These are phyloP conservation scores for Echeneis naucrates DNA, from an alignment of 2,797 vertebrate genomes.

Conservation along the genomic window DNA sequence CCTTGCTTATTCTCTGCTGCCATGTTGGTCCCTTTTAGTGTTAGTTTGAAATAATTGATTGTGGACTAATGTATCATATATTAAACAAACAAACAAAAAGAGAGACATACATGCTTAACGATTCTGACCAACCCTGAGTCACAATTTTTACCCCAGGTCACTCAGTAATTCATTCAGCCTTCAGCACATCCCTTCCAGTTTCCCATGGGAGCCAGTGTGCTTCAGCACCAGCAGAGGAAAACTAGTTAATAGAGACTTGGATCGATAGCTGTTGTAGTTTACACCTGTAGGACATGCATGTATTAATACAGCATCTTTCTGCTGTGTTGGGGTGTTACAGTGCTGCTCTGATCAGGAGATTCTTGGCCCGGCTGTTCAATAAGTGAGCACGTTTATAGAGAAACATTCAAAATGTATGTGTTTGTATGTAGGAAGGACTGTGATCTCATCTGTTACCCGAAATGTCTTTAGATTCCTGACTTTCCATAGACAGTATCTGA, in stretches of 20 bases:
- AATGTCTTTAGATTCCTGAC: slow-evolving; percentile 2
- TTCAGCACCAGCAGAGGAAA: slow-evolving; percentile 22
- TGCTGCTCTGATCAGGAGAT: background rate
- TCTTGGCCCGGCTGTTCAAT: background rate
- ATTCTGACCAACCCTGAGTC: background rate
- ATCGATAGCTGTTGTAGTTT: slow-evolving; percentile 30
- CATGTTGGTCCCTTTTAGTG: slow-evolving; percentile 1
- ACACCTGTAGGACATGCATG: background rate
- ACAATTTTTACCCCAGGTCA: background rate
- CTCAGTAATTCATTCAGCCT: slow-evolving; percentile 50
- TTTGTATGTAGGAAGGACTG: background rate
- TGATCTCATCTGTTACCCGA: background rate
- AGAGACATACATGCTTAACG: background rate
- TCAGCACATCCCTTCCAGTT: slow-evolving; percentile 3
- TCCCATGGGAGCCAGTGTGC: background rate
- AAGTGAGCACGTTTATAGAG: background rate
- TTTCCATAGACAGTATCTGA: slow-evolving; percentile 2
- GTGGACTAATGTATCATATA: background rate
- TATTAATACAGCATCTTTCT: background rate
- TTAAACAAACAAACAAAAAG: background rate
- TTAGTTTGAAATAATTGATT: background rate
- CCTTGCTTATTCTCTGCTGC: background rate
- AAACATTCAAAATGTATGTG: background rate
- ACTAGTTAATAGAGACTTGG: slow-evolving; percentile 18
- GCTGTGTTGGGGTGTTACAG: background rate